Base-by-base conservation (phyloP, 2,113 vertebrate genomes). In the Nycticorax nycticorax region DNA sequence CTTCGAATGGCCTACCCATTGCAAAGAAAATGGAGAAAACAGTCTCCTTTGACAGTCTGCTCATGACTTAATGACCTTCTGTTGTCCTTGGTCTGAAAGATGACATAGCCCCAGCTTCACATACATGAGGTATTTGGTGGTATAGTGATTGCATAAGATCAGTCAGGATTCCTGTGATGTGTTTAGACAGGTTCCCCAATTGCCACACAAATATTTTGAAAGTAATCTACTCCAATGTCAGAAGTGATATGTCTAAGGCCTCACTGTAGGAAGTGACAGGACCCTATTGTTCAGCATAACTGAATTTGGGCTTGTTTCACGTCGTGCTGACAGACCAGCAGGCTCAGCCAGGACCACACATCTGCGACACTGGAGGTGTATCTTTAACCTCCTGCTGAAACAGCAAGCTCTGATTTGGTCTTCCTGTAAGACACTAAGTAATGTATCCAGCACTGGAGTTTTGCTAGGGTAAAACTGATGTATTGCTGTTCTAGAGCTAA, bases 151-250 rank as follows among this genome's bases (percentile, higher is more conserved):
- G 87, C 71, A 16, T 88, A 88, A 95, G 77, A 95, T 94, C 94
- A 93, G n/a, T 95, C 92, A 89, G 66, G 85, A 95, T 85, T 94
- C 87, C 77, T 85, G 81, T 14, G 24, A 96, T 66, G 66, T 89
- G 96, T 96, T 97, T 96, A 89, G 94, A 93, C 92, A 97, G 50
- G 92, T 94, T 97, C 85, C 88, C 94, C 91, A 96, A 39, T 5
- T 83, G 87, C 71, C 93, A 94, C 81, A 89, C 93, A 93, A 97
- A 97, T 94, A 96, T 72, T 92, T 96, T 95, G 78, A 90, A 97
- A 96, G 93, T 96, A 95, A 96, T 92, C 92, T 96, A 88, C 67
- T 72, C 94, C 94, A 77, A 74, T 95, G 97, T 97, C 96, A 97
- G 71, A 86, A 95, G 80, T 45, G 73, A 32, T 88, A 57, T 73